Evolutionary conservation across 2,888 invertebrate species (phyloP).

Genomic region (Watsonalla binaria): DNA sequence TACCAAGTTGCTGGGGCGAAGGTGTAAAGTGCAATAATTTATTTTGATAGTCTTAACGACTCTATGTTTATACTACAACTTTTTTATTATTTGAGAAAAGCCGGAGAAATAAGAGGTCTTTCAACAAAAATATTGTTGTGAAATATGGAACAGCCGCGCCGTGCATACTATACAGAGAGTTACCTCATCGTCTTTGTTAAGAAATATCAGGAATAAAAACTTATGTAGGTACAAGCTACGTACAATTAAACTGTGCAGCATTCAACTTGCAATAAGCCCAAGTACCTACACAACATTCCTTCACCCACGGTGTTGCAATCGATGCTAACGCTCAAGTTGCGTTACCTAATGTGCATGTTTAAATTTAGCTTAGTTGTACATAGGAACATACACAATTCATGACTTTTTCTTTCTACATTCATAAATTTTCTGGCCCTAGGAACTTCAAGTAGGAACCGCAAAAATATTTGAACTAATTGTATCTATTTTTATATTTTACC

Average conservation of each 20-base stretch:
- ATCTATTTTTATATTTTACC: too few species aligned
- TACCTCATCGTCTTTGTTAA: neutral
- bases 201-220: constrained; percentile 9
- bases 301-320: constrained; percentile 62
- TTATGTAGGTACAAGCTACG: constrained; percentile 14
- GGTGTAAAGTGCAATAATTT: constrained; percentile 23
- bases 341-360: constrained; percentile 64
- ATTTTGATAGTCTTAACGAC: constrained; percentile 17
- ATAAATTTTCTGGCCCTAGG: too few species aligned
- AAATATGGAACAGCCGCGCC: too few species aligned
- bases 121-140: neutral
- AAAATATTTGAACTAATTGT: too few species aligned
- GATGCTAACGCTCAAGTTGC: constrained; percentile 54
- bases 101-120: neutral
- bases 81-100: neutral
- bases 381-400: too few species aligned
- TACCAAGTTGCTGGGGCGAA: constrained; percentile 37
- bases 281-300: constrained; percentile 55
- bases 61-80: constrained; percentile 4
- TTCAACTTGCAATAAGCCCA: constrained; percentile 51
- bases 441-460: too few species aligned
- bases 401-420: too few species aligned
- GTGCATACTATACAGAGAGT: neutral
- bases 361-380: constrained; percentile 13
- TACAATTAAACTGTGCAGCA: constrained; percentile 34